Conservation (phyloP, 2,113 vertebrate genomes). For the Colinus virginianus region DNA sequence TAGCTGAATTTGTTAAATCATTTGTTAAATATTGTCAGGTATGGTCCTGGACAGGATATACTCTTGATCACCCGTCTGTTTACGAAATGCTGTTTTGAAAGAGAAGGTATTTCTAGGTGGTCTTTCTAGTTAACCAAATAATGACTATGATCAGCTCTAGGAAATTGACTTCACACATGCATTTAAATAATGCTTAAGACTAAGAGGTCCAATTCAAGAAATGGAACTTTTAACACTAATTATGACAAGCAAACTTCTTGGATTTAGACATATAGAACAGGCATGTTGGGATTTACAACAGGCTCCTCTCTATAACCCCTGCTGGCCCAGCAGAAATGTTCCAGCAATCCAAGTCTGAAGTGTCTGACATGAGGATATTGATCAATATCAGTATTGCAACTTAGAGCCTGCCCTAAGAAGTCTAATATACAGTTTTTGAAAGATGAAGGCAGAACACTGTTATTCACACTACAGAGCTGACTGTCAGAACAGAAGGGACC, state of each 20-base stretch:
- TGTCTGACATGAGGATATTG: neutral
- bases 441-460: neutral
- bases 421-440: neutral
- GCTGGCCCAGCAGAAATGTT: neutral
- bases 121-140: neutral
- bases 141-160: neutral
- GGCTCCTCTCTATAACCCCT: neutral
- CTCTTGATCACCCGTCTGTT: neutral
- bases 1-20: neutral
- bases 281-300: neutral
- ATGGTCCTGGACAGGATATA: neutral
- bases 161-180: neutral
- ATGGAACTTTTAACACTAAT: neutral
- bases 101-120: neutral
- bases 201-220: neutral
- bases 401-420: neutral
- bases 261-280: neutral
- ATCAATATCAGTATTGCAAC: neutral
- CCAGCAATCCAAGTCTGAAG: neutral
- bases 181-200: neutral
- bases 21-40: accelerated
- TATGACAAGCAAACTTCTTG: neutral
- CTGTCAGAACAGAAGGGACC: neutral
- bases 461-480: neutral
- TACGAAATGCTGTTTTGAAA: neutral